Conservation (phyloP, 2,888 invertebrate genomes). For the Melinopterus prodromus region DNA sequence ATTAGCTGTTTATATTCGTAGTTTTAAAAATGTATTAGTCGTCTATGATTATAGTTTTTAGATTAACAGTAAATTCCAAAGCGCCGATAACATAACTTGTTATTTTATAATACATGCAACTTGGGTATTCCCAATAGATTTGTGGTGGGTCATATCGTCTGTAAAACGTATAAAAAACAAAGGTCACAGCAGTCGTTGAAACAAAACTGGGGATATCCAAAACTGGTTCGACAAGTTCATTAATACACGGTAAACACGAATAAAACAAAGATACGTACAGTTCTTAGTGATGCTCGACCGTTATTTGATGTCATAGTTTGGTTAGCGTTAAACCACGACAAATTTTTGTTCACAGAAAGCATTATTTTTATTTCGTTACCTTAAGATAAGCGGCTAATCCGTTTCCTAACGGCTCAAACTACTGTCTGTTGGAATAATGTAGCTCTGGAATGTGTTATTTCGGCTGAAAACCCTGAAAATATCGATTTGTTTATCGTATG, state of each 20-base stretch:
- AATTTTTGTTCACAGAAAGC: background rate
- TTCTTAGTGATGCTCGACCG: background rate
- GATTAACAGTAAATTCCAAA: no score
- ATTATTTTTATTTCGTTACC: background rate
- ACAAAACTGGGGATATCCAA: no score
- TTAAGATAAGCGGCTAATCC: background rate
- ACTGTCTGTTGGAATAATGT: background rate
- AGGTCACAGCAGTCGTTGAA: background rate
- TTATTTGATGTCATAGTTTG: background rate
- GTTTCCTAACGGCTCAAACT: background rate
- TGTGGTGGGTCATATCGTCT: background rate
- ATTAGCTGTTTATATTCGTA: no score
- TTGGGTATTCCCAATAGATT: background rate
- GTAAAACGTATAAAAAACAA: background rate
- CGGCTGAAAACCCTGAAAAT: background rate
- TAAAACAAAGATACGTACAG: background rate
- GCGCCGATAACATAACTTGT: no score
- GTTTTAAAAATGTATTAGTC: no score
- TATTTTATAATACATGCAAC: no score
- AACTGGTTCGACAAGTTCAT: background rate
- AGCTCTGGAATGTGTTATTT: background rate
- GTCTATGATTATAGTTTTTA: no score
- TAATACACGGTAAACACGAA: background rate
- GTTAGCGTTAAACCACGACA: background rate
- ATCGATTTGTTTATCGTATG: background rate